Evolutionary conservation across 2,797 vertebrate genomes (phyloP), one percentile per base, ranked within the genome.

Genomic region (Zenarchopterus dispar): DNA sequence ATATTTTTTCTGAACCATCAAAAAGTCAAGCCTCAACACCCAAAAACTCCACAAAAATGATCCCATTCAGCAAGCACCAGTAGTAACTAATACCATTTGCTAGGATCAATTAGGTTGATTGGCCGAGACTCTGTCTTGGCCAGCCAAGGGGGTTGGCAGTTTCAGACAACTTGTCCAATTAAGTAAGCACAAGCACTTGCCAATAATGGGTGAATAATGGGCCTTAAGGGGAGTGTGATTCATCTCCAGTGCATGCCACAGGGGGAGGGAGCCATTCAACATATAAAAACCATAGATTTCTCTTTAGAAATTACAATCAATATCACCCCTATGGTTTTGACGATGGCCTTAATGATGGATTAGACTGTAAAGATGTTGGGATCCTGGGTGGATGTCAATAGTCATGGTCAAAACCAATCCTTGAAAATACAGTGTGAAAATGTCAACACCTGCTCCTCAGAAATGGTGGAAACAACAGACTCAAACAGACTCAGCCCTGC

Each of bases 171-270:
- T 88, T 84, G 88, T 90, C 92, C 89, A 91, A 92, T 92, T 90
- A 92, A 90, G 89, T 78, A 67, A 89, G 87, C 82, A 82, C 84
- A 78, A 87, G 84, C 68, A 81, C 70, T 87, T 88, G 89, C 87
- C 91, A 92, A 93, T 92, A 92, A 90, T 79, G 80, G 74, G 86
- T 92, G 89, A 92, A 90, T 90, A 89, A 91, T 89, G 85, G 83
- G 79, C 82, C 85, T 88, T 87, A 84, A 78, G 81, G 78, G 88
- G 81, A 63, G 67, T 19, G 71, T 73, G 84, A 89, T 88, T 87
- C 87, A 89, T 92, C 87, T 81, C 75, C 73, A 78, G 74, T 73
- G 82, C 84, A 79, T 70, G 77, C 81, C 21, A 80, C 78, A 52
- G 44, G 73, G 73, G 75, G 81, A 85, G 63, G 67, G 63, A 62